Percentiles rank a stretch among this genome's conserved stretches.
These are phyloP conservation scores for Calephelis perditalis DNA, from an alignment of 2,888 invertebrate species.

Conservation along the genomic window DNA sequence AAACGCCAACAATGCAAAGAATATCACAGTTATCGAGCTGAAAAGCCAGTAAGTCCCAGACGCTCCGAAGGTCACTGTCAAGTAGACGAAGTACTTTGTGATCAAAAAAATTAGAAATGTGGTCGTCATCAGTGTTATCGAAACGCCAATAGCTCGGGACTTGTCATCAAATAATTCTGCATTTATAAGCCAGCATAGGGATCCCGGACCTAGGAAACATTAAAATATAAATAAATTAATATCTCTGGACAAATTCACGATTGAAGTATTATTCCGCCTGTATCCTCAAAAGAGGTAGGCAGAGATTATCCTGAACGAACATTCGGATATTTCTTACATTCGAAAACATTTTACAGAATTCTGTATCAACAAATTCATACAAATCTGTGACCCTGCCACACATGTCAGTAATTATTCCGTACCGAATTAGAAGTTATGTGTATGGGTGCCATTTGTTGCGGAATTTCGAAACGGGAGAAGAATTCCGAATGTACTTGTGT, in stretches of 20 bases:
- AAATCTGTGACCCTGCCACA: too few relatives aligned
- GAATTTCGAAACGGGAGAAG: too few relatives aligned
- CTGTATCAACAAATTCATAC: too few relatives aligned
- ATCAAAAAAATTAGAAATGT: conserved; percentile 37
- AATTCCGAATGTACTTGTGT: too few relatives aligned
- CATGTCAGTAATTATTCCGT: too few relatives aligned
- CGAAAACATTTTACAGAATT: too few relatives aligned
- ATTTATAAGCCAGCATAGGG: conserved; percentile 44
- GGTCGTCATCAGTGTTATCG: conserved; percentile 30
- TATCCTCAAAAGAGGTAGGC: too few relatives aligned
- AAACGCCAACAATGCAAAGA: conserved; percentile 37
- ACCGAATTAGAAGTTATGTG: too few relatives aligned
- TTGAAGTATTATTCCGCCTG: too few relatives aligned
- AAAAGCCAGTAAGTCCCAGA: conserved; percentile 47
- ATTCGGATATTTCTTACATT: too few relatives aligned
- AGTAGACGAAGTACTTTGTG: conserved; percentile 43
- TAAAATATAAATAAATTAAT: conserved; percentile 6
- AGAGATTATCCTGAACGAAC: too few relatives aligned
- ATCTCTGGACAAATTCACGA: background rate
- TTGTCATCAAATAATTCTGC: conserved; percentile 52
- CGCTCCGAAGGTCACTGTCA: conserved; percentile 41
- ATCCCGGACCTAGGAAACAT: conserved; percentile 45
- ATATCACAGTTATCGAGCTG: conserved; percentile 35
- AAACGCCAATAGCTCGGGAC: conserved; percentile 42
- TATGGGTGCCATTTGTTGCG: too few relatives aligned